A percentile compares a stretch with the other conserved stretches of the same genome.
These are phyloP conservation scores for Seira ritae DNA, from an alignment of 2,888 invertebrate genomes.

Conservation along the genomic window DNA sequence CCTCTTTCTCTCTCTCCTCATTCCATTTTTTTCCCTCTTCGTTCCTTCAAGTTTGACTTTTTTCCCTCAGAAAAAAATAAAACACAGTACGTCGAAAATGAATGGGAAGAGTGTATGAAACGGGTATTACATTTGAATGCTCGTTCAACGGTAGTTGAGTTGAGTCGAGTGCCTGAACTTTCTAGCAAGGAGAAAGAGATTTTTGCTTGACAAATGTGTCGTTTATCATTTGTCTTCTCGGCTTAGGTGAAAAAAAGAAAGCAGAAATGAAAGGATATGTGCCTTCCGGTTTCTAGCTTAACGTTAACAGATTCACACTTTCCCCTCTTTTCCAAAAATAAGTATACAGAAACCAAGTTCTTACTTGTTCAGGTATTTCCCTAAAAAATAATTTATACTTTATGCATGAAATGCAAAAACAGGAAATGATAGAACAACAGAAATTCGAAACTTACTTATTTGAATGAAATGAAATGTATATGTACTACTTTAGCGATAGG, in stretches of 20 bases:
- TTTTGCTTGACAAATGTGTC: constrained; percentile 56
- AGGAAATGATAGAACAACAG: constrained; percentile 1
- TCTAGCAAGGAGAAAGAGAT: constrained; percentile 35
- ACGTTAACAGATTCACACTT: neutral
- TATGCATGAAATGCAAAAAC: neutral
- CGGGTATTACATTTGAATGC: constrained; percentile 28
- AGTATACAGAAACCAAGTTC: neutral
- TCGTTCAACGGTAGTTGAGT: constrained; percentile 16
- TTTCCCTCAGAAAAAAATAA: neutral
- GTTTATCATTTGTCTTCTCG: constrained; percentile 57
- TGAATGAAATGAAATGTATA: no score
- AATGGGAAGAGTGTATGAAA: constrained; percentile 32
- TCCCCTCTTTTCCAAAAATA: neutral
- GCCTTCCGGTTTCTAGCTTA: neutral
- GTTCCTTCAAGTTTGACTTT: no score
- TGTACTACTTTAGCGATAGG: neutral
- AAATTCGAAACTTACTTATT: no score
- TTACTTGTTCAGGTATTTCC: neutral
- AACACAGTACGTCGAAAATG: neutral
- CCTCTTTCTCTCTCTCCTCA: constrained; percentile 21
- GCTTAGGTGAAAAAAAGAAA: constrained; percentile 27
- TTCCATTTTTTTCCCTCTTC: constrained; percentile 35
- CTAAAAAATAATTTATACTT: neutral
- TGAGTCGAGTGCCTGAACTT: neutral
- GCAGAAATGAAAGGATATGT: neutral